A percentile compares a stretch with the other conserved stretches of the same genome.
These are phyloP conservation scores for Tribolium castaneum DNA, from an alignment of 1,140 invertebrate genomes.

Conservation along the genomic window DNA sequence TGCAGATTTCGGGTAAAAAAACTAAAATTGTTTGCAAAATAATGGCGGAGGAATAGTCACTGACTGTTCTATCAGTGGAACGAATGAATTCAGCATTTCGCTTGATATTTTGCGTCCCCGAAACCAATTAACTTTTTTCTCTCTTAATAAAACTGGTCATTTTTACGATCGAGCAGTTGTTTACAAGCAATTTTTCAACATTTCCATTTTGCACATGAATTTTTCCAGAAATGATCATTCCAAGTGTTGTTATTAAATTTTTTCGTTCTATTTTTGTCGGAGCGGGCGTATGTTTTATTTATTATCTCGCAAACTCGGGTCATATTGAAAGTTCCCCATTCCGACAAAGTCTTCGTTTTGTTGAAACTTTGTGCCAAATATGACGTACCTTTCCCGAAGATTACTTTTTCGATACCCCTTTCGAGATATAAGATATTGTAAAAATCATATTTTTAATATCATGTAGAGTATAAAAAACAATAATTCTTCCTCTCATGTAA, in stretches of 20 bases:
- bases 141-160: background rate
- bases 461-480: conserved; percentile 36
- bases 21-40: too few relatives aligned
- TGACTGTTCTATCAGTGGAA: too few relatives aligned
- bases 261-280: background rate
- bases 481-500: conserved; percentile 37
- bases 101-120: background rate
- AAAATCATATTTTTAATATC: conserved; percentile 45
- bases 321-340: background rate
- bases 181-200: background rate
- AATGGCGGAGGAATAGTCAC: too few relatives aligned
- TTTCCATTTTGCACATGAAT: background rate
- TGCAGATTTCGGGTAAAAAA: too few relatives aligned
- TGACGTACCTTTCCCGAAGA: conserved; percentile 31
- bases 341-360: background rate
- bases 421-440: conserved; percentile 39
- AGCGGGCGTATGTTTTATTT: background rate
- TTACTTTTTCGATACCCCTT: background rate
- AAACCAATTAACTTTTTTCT: background rate
- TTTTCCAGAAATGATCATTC: background rate
- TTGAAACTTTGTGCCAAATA: conserved; percentile 36
- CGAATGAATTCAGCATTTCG: too few relatives aligned
- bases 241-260: background rate
- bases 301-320: background rate
- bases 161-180: background rate